Percentiles rank a stretch among this genome's conserved stretches.
Conservation (phyloP, 2,113 vertebrate species). For the Pycnonotus jocosus region DNA sequence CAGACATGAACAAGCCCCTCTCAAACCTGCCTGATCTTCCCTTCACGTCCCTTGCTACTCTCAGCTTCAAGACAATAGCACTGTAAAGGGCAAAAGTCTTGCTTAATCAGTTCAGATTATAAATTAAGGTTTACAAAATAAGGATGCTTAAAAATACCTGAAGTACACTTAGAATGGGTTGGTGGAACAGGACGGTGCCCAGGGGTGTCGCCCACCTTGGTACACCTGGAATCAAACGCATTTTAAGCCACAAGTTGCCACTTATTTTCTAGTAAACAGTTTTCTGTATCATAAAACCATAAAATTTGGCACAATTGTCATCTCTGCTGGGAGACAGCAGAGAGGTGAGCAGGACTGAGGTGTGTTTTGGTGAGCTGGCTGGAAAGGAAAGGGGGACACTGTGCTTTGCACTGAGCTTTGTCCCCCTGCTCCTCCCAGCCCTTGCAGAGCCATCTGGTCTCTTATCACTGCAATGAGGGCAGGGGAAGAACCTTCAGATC, state of each 20-base stretch:
- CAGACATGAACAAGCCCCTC: not conserved
- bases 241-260: conserved; percentile 57
- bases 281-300: conserved; percentile 5
- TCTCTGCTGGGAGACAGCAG: not conserved
- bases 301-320: conserved; percentile 64
- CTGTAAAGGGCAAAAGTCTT: not conserved
- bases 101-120: not conserved
- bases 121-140: conserved; percentile 64
- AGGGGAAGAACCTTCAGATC: not conserved
- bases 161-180: conserved; percentile 39
- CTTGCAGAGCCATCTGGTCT: not conserved
- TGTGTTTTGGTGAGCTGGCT: not conserved
- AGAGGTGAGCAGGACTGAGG: not conserved
- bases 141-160: conserved; percentile 45
- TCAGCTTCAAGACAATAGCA: not conserved
- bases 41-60: not conserved
- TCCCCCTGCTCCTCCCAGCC: not conserved
- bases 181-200: not conserved
- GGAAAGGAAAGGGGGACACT: not conserved
- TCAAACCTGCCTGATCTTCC: not conserved
- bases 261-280: conserved; percentile 30
- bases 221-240: not conserved
- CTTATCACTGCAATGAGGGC: not conserved
- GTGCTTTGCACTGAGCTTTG: not conserved
- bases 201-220: not conserved